Conservation (phyloP, 2,113 vertebrate species). For the Bos javanicus region DNA sequence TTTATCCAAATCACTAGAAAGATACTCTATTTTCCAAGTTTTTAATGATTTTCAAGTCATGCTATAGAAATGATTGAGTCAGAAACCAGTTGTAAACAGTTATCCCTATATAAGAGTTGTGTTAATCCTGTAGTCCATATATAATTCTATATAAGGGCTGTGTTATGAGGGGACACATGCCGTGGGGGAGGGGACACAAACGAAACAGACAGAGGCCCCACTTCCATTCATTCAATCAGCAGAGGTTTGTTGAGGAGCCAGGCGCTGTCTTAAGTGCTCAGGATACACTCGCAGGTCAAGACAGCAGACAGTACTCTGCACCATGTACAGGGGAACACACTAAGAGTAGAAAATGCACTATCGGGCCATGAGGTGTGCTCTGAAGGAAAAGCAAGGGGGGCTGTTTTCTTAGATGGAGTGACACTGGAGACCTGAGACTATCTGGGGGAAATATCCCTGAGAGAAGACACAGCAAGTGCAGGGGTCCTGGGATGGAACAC, state of each 20-base stretch:
- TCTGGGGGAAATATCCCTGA: not conserved
- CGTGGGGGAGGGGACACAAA: accelerated
- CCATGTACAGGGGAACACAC: accelerated
- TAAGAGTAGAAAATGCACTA: accelerated
- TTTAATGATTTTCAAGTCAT: not conserved
- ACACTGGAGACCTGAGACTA: accelerated
- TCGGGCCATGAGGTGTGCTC: accelerated
- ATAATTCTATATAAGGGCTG: not conserved
- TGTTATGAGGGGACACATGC: too few species aligned
- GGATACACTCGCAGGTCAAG: too few species aligned
- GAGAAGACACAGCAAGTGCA: not conserved
- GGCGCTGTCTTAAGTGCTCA: not conserved
- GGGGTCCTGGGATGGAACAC: not conserved
- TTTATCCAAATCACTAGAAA: not conserved
- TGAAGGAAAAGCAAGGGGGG: not conserved
- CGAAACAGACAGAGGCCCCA: too few species aligned
- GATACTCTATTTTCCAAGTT: not conserved
- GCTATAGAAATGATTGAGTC: not conserved
- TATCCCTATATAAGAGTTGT: not conserved
- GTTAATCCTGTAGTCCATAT: not conserved
- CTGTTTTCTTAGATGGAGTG: not conserved
- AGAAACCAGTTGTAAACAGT: not conserved
- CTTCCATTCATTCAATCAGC: not conserved
- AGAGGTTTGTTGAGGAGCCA: not conserved
- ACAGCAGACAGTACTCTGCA: not conserved